These are phyloP conservation scores for Aphidius colemani DNA, from an alignment of 2,888 invertebrate genomes.

Conservation along the genomic window DNA sequence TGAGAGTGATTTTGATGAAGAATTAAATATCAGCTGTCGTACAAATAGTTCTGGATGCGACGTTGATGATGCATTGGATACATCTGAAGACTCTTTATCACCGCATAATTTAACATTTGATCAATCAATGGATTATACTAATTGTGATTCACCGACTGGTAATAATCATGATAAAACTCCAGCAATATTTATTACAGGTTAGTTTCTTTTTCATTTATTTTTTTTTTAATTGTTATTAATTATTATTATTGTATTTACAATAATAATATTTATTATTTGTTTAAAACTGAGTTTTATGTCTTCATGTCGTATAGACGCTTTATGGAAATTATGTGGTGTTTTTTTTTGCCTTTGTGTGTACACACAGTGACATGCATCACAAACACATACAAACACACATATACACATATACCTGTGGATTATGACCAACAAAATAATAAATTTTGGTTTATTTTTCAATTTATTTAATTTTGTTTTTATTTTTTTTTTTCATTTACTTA, in stretches of 20 bases:
- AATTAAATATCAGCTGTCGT: constrained; percentile 64
- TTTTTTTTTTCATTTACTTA: no score
- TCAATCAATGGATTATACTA: constrained; percentile 60
- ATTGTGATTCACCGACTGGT: constrained; percentile 45
- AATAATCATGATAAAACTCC: constrained; percentile 40
- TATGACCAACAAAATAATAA: no score
- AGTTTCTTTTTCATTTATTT: constrained; percentile 29
- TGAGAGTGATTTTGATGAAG: constrained; percentile 61
- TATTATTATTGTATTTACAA: neutral
- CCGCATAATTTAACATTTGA: constrained; percentile 69
- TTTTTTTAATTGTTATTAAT: constrained; percentile 13
- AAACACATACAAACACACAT: no score
- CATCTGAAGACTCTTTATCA: constrained; percentile 66
- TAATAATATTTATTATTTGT: neutral
- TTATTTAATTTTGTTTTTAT: no score
- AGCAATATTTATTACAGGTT: constrained; percentile 49
- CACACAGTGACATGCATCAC: no score
- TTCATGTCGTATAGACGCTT: neutral
- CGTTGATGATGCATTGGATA: constrained; percentile 68
- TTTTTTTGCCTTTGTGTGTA: neutral
- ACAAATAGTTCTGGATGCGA: constrained; percentile 65
- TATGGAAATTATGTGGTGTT: neutral
- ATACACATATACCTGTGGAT: no score
- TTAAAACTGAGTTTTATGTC: neutral
- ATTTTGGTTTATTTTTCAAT: no score